phyloP scores from a whole-genome alignment of 2,797 vertebrate species.

The Darevskia nairensis region DNA sequence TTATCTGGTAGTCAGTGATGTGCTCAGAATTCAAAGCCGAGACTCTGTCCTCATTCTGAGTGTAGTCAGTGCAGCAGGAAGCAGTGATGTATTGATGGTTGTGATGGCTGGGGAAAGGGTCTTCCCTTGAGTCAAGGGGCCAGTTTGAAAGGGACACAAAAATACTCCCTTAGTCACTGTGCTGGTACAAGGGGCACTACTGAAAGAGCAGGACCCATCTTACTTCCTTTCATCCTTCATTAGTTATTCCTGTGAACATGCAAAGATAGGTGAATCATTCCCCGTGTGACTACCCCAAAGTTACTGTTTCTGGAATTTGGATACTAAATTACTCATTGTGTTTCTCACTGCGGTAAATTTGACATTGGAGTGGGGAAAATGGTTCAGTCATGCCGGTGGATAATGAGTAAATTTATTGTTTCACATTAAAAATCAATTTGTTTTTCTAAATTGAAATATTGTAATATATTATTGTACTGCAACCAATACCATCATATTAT shows the following conservation, averaged over 20 bases:
- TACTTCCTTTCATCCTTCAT: not conserved
- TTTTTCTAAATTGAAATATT: not conserved
- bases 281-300: not conserved
- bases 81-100: not conserved
- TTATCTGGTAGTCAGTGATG: slow-evolving; percentile 52
- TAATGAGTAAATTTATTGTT: not conserved
- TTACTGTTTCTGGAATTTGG: not conserved
- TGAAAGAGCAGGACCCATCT: not conserved
- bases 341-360: not conserved
- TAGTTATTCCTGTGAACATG: not conserved
- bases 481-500: not conserved
- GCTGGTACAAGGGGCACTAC: not conserved
- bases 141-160: not conserved
- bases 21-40: slow-evolving; percentile 55
- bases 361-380: not conserved
- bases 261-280: not conserved
- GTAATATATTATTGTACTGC: not conserved
- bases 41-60: fast-evolving
- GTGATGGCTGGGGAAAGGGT: not conserved
- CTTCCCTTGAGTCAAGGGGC: not conserved
- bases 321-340: not conserved
- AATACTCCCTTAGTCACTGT: not conserved
- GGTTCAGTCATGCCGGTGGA: not conserved
- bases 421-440: not conserved
- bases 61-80: not conserved